Evolutionary conservation across 2,797 vertebrate species (phyloP), one percentile per base, ranked within the genome.

Genomic region (Heterohyrax brucei): DNA sequence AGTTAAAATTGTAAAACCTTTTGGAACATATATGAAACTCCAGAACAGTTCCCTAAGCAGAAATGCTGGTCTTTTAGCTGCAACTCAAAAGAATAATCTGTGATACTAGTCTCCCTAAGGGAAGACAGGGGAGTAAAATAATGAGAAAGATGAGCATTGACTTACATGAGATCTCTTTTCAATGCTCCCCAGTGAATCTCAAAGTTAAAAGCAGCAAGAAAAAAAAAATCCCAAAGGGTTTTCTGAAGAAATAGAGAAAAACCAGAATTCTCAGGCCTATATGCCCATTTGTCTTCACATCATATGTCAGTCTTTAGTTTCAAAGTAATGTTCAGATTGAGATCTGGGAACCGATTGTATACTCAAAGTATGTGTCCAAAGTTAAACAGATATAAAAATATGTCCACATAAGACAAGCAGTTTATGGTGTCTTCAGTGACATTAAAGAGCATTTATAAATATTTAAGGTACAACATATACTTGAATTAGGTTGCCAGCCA

Each of bases 21-120:
- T 28, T 3, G 82, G 68, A 28, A 8, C 30, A 76, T 50, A 82
- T 83, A 70, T 61, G 28, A 91, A 72, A 26, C 68, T 89, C 3
- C 10, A 87, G 3, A 70, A 30, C 77, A 92, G 84, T 1, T 39
- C 18, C 14, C 80, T 72, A 84, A 80, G 30, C 56, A 72, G 16
- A 94, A 97, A 95, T 22, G 1, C 3, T 70, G 21, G 13, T 83
- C 48, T 94, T 89, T 70, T 87, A 95, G 89, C 18, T 93, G n/a
- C 0, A 87, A 53, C 80, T 82, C 56, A 84, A 88, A 89, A 95
- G 53, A 72, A 92, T 62, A 91, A 70, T 93, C 53, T 96, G 28
- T 66, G 46, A 82, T 61, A 89, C 33, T 50, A 87, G 62, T 87
- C 48, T 94, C 12, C 30, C n/a, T 46, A 86, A 85, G 62, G 64